phyloP scores from a whole-genome alignment of 2,888 invertebrate species.

The Herminia tarsipennalis region DNA sequence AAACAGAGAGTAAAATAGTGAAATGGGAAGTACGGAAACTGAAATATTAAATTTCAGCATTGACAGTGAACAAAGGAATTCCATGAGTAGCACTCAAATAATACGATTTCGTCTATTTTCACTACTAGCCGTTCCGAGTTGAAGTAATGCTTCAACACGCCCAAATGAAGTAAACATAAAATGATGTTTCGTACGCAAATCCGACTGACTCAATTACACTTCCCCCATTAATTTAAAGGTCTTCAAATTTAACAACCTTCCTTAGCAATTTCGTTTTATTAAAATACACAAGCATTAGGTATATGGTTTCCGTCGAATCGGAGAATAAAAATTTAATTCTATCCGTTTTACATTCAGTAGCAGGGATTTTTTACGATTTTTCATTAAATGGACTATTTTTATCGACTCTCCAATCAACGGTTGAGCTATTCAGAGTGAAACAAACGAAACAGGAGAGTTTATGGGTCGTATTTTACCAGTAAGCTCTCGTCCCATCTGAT shows the following conservation, averaged over 20 bases:
- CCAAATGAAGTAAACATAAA: slow-evolving; percentile 53
- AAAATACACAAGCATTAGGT: slow-evolving; percentile 73
- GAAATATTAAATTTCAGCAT: slow-evolving; percentile 16
- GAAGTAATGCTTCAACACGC: slow-evolving; percentile 12
- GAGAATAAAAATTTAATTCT: slow-evolving; percentile 70
- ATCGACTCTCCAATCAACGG: slow-evolving; percentile 46
- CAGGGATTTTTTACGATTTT: slow-evolving; percentile 65
- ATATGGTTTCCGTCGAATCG: slow-evolving; percentile 64
- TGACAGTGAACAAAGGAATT: slow-evolving; percentile 28
- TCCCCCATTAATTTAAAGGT: slow-evolving; percentile 70
- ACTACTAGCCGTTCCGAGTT: slow-evolving; percentile 17
- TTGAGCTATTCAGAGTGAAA: slow-evolving; percentile 35
- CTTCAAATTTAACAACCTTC: slow-evolving; percentile 77
- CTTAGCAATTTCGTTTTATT: slow-evolving; percentile 77
- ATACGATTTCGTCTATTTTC: slow-evolving; percentile 27
- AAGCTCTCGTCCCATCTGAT: slow-evolving; percentile 58
- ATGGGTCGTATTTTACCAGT: slow-evolving; percentile 50
- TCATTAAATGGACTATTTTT: slow-evolving; percentile 59
- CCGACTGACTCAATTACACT: slow-evolving; percentile 67
- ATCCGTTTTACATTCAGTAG: slow-evolving; percentile 51
- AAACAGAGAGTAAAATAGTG: slow-evolving; percentile 16
- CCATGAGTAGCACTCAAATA: slow-evolving; percentile 18
- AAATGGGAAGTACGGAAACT: slow-evolving; percentile 8
- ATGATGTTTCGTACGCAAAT: slow-evolving; percentile 63
- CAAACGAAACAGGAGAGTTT: slow-evolving; percentile 51